These are phyloP conservation scores for Cheilosia urbana DNA, from an alignment of 2,888 invertebrate genomes.

Conservation along the genomic window DNA sequence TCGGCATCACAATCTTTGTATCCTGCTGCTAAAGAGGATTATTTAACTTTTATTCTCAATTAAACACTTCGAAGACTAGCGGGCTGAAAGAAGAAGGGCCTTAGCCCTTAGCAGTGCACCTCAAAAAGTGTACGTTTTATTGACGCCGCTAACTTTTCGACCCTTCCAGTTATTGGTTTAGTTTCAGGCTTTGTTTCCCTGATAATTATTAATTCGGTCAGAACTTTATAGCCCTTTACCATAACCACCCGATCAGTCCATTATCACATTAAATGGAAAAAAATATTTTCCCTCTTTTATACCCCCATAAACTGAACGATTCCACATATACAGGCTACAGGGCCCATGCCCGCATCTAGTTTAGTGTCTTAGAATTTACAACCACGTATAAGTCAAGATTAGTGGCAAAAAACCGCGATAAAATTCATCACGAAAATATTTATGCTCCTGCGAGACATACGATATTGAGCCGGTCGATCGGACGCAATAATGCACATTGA, in stretches of 20 bases:
- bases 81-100: neutral
- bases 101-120: neutral
- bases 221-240: neutral
- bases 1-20: too few species aligned
- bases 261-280: conserved; percentile 2
- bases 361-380: conserved; percentile 32
- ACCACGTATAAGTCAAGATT: conserved; percentile 41
- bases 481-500: neutral
- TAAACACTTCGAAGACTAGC: neutral
- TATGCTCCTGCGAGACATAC: conserved; percentile 15
- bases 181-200: neutral
- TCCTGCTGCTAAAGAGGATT: neutral
- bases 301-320: conserved; percentile 20
- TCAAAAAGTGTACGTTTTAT: neutral
- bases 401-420: conserved; percentile 49
- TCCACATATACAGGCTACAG: neutral
- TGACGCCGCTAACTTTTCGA: too few species aligned
- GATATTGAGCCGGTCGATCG: conserved; percentile 3
- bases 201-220: neutral
- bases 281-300: conserved; percentile 5
- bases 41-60: neutral
- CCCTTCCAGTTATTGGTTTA: neutral
- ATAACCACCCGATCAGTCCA: neutral
- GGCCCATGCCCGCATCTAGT: conserved; percentile 20
- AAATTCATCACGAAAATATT: conserved; percentile 53